Evolutionary conservation across 92 coral and sea anemone genomes (phyloP), one percentile per base, ranked within the genome.

Genomic region (Porites lobata): DNA sequence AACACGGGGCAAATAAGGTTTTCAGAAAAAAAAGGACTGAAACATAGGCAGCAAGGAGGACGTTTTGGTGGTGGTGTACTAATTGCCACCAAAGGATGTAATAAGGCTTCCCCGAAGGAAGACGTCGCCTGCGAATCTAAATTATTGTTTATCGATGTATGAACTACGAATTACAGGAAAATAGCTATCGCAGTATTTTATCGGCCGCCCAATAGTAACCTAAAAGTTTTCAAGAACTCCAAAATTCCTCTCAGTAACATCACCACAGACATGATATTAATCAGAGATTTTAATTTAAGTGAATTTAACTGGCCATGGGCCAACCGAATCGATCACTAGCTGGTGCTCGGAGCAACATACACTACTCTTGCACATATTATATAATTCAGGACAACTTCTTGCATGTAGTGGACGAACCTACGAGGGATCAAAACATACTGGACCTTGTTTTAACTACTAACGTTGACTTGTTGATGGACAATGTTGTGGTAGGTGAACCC

Each of bases 121-220:
- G 78, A 69, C 69, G 53, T 84, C 1, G 50, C 29, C 62, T 22
- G 59, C 53, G 58, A 81, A 65, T 76, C 92, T 69, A 86, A 84
- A 85, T 20, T 89, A 69, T 59, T 83, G 38, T 89, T 75, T 66
- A 78, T 76, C 21, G 85, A 89, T 77, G 61, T 77, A 83, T 21
- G 53, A 9, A 72, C 64, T 4, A 54, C 68, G 24, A 77, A 83
- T 50, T 84, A 89, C 92, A 32, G 51, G 72, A 89, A 77, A 76
- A 84, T 89, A 61, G 78, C 89, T 21, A 56, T 89, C 68, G 89
- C 89, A 6, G 92, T 84, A 14, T 89, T 89, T n/a, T 89, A 76
- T 61, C 76, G 92, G 56, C 91, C 91, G 19, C 91, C 91, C 21
- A 75, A 88, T 22, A 12, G 75, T 64, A 73, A 52, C 53, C 58